Percentiles rank a stretch among this genome's conserved stretches.
Evolutionary conservation across 1,140 invertebrate species (phyloP).

Genomic region (Caerostris darwini): DNA sequence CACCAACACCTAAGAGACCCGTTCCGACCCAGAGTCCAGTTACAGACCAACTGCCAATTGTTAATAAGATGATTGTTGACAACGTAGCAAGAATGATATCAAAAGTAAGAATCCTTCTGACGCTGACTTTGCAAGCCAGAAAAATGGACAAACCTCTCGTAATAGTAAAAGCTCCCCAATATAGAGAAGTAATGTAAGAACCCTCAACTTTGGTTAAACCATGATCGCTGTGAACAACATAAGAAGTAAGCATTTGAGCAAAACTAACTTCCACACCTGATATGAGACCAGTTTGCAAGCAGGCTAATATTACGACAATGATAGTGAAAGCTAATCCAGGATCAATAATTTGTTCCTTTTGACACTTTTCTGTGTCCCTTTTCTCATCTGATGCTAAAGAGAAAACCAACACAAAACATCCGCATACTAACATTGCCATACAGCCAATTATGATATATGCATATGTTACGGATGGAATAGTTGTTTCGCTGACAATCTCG

Average conservation of each 20-base stretch:
- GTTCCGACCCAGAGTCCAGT: slow-evolving; percentile 82
- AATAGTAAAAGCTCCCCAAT: slow-evolving; percentile 83
- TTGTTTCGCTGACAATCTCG: neutral
- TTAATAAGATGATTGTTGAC: slow-evolving; percentile 76
- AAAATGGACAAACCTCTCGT: slow-evolving; percentile 83
- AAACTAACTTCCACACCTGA: slow-evolving; percentile 83
- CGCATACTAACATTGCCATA: neutral
- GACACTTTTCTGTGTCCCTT: no score
- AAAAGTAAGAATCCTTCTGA: slow-evolving; percentile 81
- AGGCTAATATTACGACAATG: slow-evolving; percentile 50
- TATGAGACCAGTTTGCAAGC: slow-evolving; percentile 82
- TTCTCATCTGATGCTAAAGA: slow-evolving; percentile 26
- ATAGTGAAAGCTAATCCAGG: slow-evolving; percentile 45
- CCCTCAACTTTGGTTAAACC: slow-evolving; percentile 81
- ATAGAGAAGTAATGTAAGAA: slow-evolving; percentile 82
- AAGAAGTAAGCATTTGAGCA: slow-evolving; percentile 82
- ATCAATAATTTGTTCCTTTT: slow-evolving; percentile 23
- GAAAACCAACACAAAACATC: slow-evolving; percentile 28
- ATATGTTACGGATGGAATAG: slow-evolving; percentile 32
- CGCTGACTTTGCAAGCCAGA: slow-evolving; percentile 81
- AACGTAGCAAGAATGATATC: slow-evolving; percentile 81
- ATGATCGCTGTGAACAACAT: slow-evolving; percentile 81
- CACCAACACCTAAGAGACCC: slow-evolving; percentile 82
- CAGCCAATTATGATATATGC: slow-evolving; percentile 61
- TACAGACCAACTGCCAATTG: slow-evolving; percentile 68